Conservation (phyloP, 2,113 vertebrate species). For the Arvicanthis niloticus region DNA sequence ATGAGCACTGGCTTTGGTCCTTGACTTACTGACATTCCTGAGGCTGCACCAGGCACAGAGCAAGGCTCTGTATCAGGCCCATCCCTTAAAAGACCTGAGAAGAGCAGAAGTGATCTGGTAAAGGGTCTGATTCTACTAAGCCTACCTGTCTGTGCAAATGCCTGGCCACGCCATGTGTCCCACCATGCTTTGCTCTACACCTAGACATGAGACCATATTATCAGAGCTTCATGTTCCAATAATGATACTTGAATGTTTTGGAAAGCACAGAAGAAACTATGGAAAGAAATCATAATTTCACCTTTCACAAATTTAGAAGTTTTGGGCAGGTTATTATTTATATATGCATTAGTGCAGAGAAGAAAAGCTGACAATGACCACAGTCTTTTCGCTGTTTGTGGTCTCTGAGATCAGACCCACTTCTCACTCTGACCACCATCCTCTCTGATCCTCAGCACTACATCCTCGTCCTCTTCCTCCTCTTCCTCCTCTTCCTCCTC, state of each 20-base stretch:
- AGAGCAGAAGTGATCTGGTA: not conserved
- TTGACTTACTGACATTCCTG: constrained; percentile 34
- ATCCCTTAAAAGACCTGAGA: not conserved
- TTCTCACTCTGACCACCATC: not conserved
- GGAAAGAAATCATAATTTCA: not conserved
- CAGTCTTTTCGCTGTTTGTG: not conserved
- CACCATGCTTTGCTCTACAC: not conserved
- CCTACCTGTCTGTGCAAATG: not conserved
- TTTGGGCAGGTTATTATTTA: not conserved
- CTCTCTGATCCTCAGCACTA: not conserved
- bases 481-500: too few species aligned
- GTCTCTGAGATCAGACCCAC: not conserved
- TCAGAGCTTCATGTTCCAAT: not conserved
- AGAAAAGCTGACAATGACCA: not conserved
- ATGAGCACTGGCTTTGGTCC: constrained; percentile 39
- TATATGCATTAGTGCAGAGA: not conserved
- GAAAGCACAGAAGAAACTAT: not conserved
- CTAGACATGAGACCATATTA: not conserved
- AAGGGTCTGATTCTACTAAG: not conserved
- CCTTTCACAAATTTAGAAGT: not conserved
- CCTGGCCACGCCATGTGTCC: rapidly evolving
- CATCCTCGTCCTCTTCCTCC: not conserved
- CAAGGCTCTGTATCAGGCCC: not conserved
- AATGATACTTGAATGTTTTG: not conserved
- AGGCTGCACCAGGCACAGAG: not conserved